Percentiles rank a stretch among this genome's conserved stretches.
Conservation (phyloP, 2,113 vertebrate species). For the Merops nubicus region DNA sequence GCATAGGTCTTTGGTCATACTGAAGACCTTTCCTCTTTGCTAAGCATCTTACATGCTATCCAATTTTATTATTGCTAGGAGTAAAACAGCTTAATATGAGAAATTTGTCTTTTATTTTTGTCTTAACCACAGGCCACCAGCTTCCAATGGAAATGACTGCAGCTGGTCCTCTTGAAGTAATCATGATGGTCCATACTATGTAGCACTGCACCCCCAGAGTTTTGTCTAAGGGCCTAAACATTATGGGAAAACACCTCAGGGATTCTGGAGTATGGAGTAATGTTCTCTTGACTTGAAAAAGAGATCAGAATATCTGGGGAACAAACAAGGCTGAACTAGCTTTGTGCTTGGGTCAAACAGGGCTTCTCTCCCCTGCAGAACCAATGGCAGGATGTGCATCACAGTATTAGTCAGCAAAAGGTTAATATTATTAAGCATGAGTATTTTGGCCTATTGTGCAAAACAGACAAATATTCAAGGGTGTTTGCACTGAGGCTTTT, state of each 20-base stretch:
- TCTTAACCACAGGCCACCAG: background rate
- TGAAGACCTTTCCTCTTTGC: background rate
- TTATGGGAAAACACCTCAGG: background rate
- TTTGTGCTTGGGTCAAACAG: background rate
- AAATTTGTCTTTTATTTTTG: background rate
- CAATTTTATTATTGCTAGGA: background rate
- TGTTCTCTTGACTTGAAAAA: background rate
- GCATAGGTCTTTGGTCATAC: background rate
- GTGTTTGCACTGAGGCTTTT: conserved; percentile 21
- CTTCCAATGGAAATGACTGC: background rate
- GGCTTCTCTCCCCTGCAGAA: background rate
- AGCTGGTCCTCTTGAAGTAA: background rate
- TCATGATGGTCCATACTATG: background rate
- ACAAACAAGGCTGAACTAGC: background rate
- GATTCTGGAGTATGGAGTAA: background rate
- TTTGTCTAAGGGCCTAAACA: background rate
- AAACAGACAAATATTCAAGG: background rate
- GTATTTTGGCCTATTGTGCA: background rate
- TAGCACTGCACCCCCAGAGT: background rate
- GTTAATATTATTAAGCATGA: background rate
- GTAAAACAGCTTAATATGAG: background rate
- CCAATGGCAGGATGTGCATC: background rate
- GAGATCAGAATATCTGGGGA: background rate
- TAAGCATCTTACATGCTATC: background rate
- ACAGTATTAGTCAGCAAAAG: background rate